Base-by-base conservation (phyloP, 2,888 invertebrate genomes). In the Campoletis raptor region DNA sequence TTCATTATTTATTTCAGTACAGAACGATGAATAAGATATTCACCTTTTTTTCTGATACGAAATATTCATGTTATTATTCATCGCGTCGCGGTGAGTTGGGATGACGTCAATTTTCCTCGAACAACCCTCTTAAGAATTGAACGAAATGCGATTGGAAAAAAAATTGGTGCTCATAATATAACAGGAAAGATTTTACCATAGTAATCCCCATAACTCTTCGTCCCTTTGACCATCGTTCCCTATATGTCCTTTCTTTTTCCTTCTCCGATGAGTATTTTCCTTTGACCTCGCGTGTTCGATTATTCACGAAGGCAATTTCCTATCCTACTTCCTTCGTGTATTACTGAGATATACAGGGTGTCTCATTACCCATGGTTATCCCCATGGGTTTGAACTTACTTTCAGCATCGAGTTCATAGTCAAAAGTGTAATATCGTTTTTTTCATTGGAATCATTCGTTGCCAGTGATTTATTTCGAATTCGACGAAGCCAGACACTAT, bases 261-360 rank as follows among this genome's bases (percentile, higher is more conserved):
- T 21, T 10, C 37, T 61, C 30, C 0, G 10, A 61, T 30, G 24
- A 57, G 57, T 24, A 61, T 61, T 61, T 61, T 66, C 9, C 66
- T 76, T 61, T 61, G 57, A 76, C 52, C 52, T 78, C 37, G 15
- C 70, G 42, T 37, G 5, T 76, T 85, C 81, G 85, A 85, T 81
- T 85, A 85, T 85, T 85, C 81, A 85, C 77, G 37, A 70, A 66
- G 67, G 57, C 45, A 40, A 36, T 70, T 73, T 73, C 64, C 66
- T 12, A 67, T 82, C 42, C 18, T 30, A 30, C 48, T n/a, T 45
- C 18, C 18, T 48, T 21, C 30, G 40, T 48, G 21, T 30, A 24
- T 48, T 48, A 30, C 30, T 15, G 6, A 61, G 5, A 10, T 30
- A 30, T 61, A 61, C 7, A 61, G 30, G 61, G 30, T 15, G 61